Conservation (phyloP, 2,113 vertebrate genomes). For the Piaya cayana region DNA sequence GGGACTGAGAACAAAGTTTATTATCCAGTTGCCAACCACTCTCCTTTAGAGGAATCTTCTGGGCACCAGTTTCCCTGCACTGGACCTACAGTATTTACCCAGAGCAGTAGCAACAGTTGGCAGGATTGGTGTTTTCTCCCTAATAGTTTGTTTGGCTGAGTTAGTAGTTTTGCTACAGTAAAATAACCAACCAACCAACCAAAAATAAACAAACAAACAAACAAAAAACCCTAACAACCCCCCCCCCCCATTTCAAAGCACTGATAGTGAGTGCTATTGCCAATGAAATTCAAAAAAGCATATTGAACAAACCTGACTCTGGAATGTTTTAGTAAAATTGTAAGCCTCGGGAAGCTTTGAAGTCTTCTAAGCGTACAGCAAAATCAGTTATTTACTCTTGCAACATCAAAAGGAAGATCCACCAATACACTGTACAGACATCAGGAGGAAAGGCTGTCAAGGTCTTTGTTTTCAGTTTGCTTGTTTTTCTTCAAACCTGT, state of each 20-base stretch:
- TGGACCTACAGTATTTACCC: background rate
- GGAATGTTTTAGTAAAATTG: conserved; percentile 62
- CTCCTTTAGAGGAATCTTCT: background rate
- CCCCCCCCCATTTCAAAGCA: conserved; percentile 46
- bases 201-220: background rate
- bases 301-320: conserved; percentile 27
- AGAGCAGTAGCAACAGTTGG: background rate
- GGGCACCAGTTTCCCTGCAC: background rate
- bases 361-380: conserved; percentile 44
- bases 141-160: background rate
- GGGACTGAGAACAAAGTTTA: background rate
- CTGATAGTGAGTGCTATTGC: background rate
- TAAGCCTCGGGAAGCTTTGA: conserved; percentile 58
- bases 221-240: too few species aligned
- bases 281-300: conserved; percentile 29
- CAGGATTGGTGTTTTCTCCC: background rate
- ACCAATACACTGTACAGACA: conserved; percentile 24
- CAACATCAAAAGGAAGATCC: conserved; percentile 56
- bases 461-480: conserved; percentile 28
- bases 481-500: conserved; percentile 41
- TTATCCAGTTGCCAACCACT: background rate
- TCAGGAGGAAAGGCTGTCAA: conserved; percentile 23
- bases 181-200: background rate
- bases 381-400: conserved; percentile 51
- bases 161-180: background rate